Conservation (phyloP, 2,797 vertebrate species). For the Pseudocheirus occidentalis region DNA sequence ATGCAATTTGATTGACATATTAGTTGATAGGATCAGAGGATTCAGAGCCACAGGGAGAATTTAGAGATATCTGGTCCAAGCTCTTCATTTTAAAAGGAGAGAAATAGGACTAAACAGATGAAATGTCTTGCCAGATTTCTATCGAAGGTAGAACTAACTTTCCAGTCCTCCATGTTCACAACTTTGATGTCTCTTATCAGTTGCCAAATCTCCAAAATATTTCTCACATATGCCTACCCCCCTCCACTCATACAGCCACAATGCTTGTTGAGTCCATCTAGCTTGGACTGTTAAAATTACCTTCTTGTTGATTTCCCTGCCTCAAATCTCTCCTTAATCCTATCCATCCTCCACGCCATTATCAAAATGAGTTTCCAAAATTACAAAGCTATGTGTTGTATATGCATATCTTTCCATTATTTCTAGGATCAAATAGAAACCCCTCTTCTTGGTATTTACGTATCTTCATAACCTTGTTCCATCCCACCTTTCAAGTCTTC, state of each 20-base stretch:
- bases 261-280: background rate
- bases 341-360: background rate
- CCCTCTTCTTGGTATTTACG: background rate
- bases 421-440: slow-evolving; percentile 14
- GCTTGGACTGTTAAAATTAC: background rate
- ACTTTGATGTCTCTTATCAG: background rate
- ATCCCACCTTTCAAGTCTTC: background rate
- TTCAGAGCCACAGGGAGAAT: background rate
- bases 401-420: background rate
- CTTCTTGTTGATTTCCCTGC: background rate
- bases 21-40: background rate
- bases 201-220: background rate
- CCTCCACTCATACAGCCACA: background rate
- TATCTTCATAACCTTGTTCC: background rate
- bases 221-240: background rate
- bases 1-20: background rate
- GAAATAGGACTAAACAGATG: background rate
- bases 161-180: background rate
- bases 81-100: background rate
- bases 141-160: background rate
- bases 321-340: background rate
- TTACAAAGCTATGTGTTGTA: background rate
- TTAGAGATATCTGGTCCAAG: background rate
- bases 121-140: background rate
- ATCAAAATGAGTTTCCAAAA: slow-evolving; percentile 13